These are phyloP conservation scores for Tipula confusa DNA, from an alignment of 2,888 invertebrate species.

Conservation along the genomic window DNA sequence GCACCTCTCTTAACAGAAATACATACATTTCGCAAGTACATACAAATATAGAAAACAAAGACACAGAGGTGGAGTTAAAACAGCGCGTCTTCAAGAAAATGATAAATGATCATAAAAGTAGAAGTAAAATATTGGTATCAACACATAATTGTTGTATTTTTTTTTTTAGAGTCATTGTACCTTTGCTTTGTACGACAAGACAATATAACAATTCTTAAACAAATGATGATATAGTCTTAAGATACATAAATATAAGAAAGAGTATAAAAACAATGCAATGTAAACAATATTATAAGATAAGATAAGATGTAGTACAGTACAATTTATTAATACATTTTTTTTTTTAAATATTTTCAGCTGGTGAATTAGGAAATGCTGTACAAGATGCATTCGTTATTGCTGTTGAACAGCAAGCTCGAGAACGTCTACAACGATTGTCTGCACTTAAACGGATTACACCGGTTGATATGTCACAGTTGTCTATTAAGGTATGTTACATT, in stretches of 20 bases:
- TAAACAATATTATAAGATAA: not conserved
- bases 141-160: not conserved
- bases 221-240: not conserved
- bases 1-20: not conserved
- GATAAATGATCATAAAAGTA: not conserved
- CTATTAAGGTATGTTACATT: slow-evolving; percentile 72
- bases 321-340: slow-evolving; percentile 32
- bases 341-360: slow-evolving; percentile 58
- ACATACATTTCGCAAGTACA: not conserved
- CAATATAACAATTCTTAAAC: not conserved
- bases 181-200: not conserved
- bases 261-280: not conserved
- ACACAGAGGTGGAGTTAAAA: not conserved
- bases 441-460: slow-evolving; percentile 90
- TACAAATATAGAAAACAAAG: not conserved
- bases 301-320: not conserved
- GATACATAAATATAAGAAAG: not conserved
- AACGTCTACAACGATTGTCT: slow-evolving; percentile 86
- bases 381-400: slow-evolving; percentile 98
- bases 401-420: slow-evolving; percentile 90
- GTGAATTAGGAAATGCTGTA: slow-evolving; percentile 81
- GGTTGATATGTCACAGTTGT: slow-evolving; percentile 87
- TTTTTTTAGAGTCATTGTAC: not conserved
- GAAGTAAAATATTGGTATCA: not conserved
- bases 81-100: not conserved